These are phyloP conservation scores for Lacerta agilis DNA, from an alignment of 2,797 vertebrate species.

Conservation along the genomic window DNA sequence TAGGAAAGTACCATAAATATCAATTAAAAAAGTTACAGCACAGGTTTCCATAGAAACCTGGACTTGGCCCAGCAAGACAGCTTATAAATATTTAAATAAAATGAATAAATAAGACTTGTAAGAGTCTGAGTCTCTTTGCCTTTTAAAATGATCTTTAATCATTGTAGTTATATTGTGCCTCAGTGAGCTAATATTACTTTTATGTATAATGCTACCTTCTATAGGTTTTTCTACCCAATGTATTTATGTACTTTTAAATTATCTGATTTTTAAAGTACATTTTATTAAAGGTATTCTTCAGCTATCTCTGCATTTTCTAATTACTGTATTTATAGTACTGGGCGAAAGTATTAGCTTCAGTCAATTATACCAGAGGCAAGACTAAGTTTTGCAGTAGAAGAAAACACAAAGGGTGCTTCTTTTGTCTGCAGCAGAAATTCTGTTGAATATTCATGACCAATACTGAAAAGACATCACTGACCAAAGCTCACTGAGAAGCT, in stretches of 20 bases:
- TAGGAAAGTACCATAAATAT: not conserved
- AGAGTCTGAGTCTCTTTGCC: not conserved
- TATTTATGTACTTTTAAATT: not conserved
- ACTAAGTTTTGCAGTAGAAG: not conserved
- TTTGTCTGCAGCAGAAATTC: not conserved
- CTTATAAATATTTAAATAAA: not conserved
- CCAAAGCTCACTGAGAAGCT: not conserved
- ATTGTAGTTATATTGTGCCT: not conserved
- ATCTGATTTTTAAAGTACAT: not conserved
- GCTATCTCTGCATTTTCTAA: not conserved
- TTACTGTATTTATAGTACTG: not conserved
- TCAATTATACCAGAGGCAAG: not conserved
- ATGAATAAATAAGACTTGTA: not conserved
- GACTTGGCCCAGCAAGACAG: no score
- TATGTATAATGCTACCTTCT: not conserved
- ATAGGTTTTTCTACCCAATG: not conserved
- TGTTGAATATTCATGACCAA: not conserved
- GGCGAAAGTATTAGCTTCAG: not conserved
- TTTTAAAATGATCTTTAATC: not conserved
- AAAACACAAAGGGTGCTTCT: not conserved
- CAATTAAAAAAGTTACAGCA: no score
- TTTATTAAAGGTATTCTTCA: not conserved
- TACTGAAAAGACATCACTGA: constrained; percentile 26
- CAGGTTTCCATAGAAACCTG: no score
- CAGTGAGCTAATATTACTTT: not conserved